phyloP scores from a whole-genome alignment of 2,888 invertebrate species.

The Zelleria hepariella region DNA sequence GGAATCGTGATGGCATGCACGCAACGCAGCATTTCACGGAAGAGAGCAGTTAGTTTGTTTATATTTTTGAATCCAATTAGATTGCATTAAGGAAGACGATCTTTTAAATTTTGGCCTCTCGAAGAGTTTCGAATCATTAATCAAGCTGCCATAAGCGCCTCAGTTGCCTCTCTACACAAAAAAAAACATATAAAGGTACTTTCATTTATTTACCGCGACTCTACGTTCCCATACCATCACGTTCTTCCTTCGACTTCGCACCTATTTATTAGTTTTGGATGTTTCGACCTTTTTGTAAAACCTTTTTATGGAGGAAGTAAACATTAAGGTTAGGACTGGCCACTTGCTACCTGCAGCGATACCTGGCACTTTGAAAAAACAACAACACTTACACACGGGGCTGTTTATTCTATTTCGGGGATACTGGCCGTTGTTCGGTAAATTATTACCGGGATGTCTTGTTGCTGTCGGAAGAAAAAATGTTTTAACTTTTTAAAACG shows the following conservation, averaged over 20 bases:
- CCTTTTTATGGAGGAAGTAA: constrained; percentile 56
- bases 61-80: background rate
- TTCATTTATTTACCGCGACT: background rate
- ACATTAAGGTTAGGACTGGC: constrained; percentile 39
- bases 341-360: constrained; percentile 37
- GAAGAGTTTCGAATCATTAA: constrained; percentile 42
- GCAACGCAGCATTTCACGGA: background rate
- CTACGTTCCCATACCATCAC: background rate
- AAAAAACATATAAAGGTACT: background rate
- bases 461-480: background rate
- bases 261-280: constrained; percentile 26
- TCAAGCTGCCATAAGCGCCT: constrained; percentile 24
- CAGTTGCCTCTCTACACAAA: background rate
- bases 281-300: constrained; percentile 32
- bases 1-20: background rate
- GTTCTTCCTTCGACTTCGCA: constrained; percentile 19
- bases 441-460: background rate
- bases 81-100: background rate
- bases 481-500: background rate
- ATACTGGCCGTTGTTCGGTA: constrained; percentile 3
- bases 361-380: constrained; percentile 50
- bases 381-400: constrained; percentile 48
- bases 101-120: background rate
- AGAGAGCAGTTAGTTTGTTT: background rate
- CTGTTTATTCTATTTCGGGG: constrained; percentile 35